phyloP scores from a whole-genome alignment of 2,888 invertebrate genomes.

The Troides oblongomaculatus region DNA sequence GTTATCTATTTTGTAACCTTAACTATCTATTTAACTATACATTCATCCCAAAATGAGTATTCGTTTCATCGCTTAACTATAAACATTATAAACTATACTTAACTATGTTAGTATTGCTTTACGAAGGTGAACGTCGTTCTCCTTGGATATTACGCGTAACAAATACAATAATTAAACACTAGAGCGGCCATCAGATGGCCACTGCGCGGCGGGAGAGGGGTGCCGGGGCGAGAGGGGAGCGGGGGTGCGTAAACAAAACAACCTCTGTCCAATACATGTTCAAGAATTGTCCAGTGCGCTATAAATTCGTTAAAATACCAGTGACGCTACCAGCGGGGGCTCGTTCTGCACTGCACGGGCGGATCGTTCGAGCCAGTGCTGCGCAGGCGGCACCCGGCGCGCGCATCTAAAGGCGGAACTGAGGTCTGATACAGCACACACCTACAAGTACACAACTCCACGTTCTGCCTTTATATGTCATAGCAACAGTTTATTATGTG shows the following conservation, averaged over 20 bases:
- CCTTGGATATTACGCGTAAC: slow-evolving; percentile 63
- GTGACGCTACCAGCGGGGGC: slow-evolving; percentile 18
- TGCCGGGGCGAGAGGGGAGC: no score
- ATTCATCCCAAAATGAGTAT: slow-evolving; percentile 77
- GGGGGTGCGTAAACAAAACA: not conserved
- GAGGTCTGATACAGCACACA: no score
- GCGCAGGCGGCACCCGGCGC: not conserved
- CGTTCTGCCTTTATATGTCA: not conserved
- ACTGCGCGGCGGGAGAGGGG: slow-evolving; percentile 46
- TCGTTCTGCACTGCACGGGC: not conserved
- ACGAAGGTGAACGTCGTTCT: slow-evolving; percentile 70
- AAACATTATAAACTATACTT: slow-evolving; percentile 60
- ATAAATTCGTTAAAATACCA: slow-evolving; percentile 13
- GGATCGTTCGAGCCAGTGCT: not conserved
- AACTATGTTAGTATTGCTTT: slow-evolving; percentile 77
- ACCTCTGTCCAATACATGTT: not conserved
- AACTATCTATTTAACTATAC: slow-evolving; percentile 63
- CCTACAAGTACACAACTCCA: no score
- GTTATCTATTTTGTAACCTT: slow-evolving; percentile 52
- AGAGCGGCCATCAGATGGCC: slow-evolving; percentile 71
- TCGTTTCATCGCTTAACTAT: slow-evolving; percentile 66
- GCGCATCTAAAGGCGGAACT: no score
- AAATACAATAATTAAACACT: slow-evolving; percentile 55
- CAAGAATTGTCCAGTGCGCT: not conserved
- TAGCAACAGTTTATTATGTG: not conserved